Conservation (phyloP, 2,113 vertebrate genomes). For the Typhlomys cinereus region DNA sequence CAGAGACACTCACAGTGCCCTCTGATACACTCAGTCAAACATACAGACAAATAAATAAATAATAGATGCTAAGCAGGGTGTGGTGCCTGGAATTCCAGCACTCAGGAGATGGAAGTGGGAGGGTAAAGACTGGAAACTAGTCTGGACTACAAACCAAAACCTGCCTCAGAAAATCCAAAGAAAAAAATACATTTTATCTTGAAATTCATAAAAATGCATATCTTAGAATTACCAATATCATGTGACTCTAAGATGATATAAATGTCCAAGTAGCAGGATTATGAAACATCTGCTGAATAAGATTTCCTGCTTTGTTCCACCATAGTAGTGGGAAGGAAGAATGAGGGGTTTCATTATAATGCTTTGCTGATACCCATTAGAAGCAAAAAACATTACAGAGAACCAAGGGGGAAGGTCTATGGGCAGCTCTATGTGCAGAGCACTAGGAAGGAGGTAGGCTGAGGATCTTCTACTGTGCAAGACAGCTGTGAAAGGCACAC, state of each 20-base stretch:
- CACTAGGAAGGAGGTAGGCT: neutral
- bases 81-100: neutral
- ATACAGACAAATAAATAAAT: too few species aligned
- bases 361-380: neutral
- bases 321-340: neutral
- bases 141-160: neutral
- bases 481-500: neutral
- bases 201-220: conserved; percentile 16
- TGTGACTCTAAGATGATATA: neutral
- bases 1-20: too few species aligned
- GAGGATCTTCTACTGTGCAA: neutral
- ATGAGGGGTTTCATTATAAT: neutral
- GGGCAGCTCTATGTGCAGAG: neutral
- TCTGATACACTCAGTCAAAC: too few species aligned
- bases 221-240: neutral
- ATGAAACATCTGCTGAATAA: neutral
- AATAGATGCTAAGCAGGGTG: neutral
- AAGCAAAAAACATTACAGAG: neutral
- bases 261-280: neutral
- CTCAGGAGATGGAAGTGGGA: neutral
- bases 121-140: neutral
- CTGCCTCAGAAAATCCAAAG: too few species aligned
- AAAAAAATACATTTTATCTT: neutral
- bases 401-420: neutral
- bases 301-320: neutral